Evolutionary conservation across 2,888 invertebrate species (phyloP).

Genomic region (Galerucella nymphaeae): DNA sequence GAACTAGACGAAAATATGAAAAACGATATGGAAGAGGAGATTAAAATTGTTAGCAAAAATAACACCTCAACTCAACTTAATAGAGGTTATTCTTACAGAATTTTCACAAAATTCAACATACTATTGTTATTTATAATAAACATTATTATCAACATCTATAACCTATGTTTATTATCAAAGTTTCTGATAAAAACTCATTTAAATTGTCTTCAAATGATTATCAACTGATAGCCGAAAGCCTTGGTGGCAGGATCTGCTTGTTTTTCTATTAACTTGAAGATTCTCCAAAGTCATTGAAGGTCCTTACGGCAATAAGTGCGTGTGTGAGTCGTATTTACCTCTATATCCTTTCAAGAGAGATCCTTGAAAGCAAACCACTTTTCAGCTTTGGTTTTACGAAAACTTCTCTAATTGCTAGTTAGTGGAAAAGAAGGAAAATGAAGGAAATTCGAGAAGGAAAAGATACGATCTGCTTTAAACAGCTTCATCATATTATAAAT

Average conservation of each 20-base stretch:
- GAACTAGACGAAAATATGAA: constrained; percentile 25
- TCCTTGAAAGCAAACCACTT: constrained; percentile 29
- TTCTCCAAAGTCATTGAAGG: constrained; percentile 12
- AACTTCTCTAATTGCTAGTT: constrained; percentile 7
- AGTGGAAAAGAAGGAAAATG: background rate
- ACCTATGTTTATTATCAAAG: background rate
- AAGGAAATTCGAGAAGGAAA: background rate
- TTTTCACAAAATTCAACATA: background rate
- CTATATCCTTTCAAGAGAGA: constrained; percentile 21
- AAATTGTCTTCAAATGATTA: background rate
- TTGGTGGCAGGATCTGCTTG: constrained; percentile 20
- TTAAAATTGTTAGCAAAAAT: constrained; percentile 10
- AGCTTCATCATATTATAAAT: no score
- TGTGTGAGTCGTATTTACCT: constrained; percentile 29
- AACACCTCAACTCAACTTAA: background rate
- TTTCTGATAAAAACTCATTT: background rate
- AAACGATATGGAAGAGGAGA: constrained; percentile 18
- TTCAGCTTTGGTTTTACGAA: constrained; percentile 16
- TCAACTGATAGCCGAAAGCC: background rate
- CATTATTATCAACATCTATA: background rate
- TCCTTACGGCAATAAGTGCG: constrained; percentile 20
- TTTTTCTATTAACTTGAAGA: constrained; percentile 33
- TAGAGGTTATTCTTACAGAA: background rate
- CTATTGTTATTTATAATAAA: background rate
- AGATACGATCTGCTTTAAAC: no score